Evolutionary conservation across 1,140 invertebrate species (phyloP).

Genomic region (Drosophila ambigua): DNA sequence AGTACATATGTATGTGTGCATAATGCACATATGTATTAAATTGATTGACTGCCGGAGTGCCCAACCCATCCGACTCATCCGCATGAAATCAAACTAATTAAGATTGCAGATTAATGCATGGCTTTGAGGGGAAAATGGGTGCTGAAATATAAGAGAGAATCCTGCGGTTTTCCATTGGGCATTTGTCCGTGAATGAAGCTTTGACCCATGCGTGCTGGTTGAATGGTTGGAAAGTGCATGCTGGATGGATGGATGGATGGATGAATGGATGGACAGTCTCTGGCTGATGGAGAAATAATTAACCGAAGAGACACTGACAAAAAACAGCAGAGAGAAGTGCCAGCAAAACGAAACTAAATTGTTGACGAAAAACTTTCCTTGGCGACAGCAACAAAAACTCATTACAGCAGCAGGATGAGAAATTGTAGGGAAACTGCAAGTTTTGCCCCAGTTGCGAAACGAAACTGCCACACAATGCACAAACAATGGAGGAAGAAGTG

Average conservation of each 20-base stretch:
- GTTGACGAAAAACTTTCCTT: constrained; percentile 36
- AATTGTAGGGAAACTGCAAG: constrained; percentile 1
- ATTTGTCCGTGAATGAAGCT: not conserved
- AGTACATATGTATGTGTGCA: constrained; percentile 4
- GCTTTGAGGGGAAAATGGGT: too few species aligned
- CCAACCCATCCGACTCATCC: not conserved
- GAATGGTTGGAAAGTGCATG: too few species aligned
- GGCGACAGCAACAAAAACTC: constrained; percentile 13
- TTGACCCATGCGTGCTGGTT: not conserved
- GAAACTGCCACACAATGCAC: constrained; percentile 45
- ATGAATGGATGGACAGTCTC: not conserved
- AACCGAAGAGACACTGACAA: constrained; percentile 38
- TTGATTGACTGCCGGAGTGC: constrained; percentile 19
- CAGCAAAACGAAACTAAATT: constrained; percentile 31
- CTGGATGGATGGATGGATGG: too few species aligned
- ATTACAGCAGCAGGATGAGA: constrained; percentile 34
- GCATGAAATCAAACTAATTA: constrained; percentile 68
- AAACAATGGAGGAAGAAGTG: constrained; percentile 31
- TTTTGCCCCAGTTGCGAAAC: constrained; percentile 10
- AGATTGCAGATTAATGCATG: constrained; percentile 27
- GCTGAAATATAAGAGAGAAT: too few species aligned
- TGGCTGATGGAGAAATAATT: constrained; percentile 46
- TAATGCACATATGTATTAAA: constrained; percentile 10
- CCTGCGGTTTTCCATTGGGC: too few species aligned
- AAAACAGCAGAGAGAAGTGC: not conserved